Base-by-base conservation (phyloP, 2,888 invertebrate genomes). In the Terebella lapidaria region DNA sequence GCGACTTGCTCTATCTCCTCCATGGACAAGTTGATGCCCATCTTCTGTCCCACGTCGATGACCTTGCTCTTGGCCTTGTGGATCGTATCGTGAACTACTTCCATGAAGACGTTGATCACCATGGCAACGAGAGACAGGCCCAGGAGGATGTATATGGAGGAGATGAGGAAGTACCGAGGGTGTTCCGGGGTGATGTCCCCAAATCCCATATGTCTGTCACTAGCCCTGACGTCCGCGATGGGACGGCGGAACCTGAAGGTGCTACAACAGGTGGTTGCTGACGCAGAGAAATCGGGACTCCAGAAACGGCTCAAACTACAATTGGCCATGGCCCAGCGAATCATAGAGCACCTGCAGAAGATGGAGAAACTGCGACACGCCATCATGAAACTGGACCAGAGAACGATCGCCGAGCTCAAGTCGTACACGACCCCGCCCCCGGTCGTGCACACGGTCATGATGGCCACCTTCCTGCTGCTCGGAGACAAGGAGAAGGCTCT, bases 81-180 rank as follows among this genome's bases (percentile, higher is more conserved):
- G 18, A 73, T 70, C 24, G 71, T 72, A 45, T 56, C 56, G 24
- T 28, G 56, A 15, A 67, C 63, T 5, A 60, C 62, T 42, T 71
- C 76, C 61, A 78, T 74, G 0, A 95, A 92, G 20, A 96, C 94
- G 75, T 56, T 95, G 72, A 97, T 92, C 80, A 93, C 92, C 94
- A 96, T 95, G 68, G 95, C 93, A 56, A 95, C 95, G 24, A 97
- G 84, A 0, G 96, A 92, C 62, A 97, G 84, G 4, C 97, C 97
- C 72, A 97, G 92, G 25, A 96, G 89, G 59, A 97, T 84, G 77
- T 97, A 95, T 53, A 94, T 85, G 72, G 94, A 94, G 42, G 93
- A 92, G 58, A 89, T 86, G 85, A 96, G 89, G 88, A 96, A 92
- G 72, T 87, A 88, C 79, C 88, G 86, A 0, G 94, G 93, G 81